Base-by-base conservation (phyloP, 2,113 vertebrate genomes). In the Chionis minor region DNA sequence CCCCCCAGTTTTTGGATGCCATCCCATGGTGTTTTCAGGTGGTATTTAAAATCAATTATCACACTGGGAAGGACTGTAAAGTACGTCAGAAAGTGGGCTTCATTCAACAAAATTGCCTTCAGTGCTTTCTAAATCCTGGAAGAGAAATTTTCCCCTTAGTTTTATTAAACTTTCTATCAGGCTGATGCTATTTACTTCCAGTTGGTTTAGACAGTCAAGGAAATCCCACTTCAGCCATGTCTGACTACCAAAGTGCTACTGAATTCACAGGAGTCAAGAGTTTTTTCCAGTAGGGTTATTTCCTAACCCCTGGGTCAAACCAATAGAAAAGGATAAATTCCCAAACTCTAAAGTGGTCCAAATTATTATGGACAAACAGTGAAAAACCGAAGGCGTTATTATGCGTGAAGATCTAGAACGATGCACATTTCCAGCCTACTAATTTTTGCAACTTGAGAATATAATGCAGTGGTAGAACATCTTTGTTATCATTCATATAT, bases 41-140 rank as follows among this genome's bases (percentile, higher is more conserved):
- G 66, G 27, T 44, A 88, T 90, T 88, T 83, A 40, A 92, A 96
- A 96, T 81, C 54, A 81, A 14, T 95, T 92, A 83, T 67, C 44
- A 61, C 65, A 59, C 62, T 38, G 38, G 27, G 14, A 88, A 89
- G n/a, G 54, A 75, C 59, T 69, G 45, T 56, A 82, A 91, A 82
- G 30, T 30, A 47, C 74, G 45, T 58, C 56, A 87, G 67, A 65
- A 80, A 16, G 51, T 45, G n/a, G 44, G 35, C 54, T 92, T 51
- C 58, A 22, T 80, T 94, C 81, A 91, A 61, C 18, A 77, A 26
- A 87, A 67, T 19, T 91, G 13, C 12, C 49, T 70, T 79, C 49
- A 45, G 14, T 69, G 20, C 16, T 84, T 75, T 88, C 54, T 72
- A 59, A 94, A 40, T 35, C 23, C 45, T 77, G 27, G 28, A 73